These are phyloP conservation scores for Periplaneta americana DNA, from an alignment of 1,140 invertebrate genomes.

Conservation along the genomic window DNA sequence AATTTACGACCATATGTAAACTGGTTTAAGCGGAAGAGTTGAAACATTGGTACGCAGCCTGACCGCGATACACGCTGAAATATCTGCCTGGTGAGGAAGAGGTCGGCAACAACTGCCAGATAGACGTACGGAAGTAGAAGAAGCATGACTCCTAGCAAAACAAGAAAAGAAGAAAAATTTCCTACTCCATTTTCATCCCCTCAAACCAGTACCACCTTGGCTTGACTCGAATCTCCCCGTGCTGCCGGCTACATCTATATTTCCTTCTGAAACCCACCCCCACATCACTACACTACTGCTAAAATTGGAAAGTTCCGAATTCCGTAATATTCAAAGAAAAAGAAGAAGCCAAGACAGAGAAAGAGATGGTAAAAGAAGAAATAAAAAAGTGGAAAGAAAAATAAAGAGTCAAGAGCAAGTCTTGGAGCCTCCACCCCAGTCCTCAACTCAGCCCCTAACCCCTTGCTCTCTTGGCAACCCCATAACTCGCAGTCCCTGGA, in stretches of 20 bases:
- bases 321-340: slow-evolving; percentile 11
- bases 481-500: not conserved
- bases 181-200: not conserved
- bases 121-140: not conserved
- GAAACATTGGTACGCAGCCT: not conserved
- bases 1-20: not conserved
- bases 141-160: not conserved
- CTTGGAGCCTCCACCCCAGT: not conserved
- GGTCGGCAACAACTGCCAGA: not conserved
- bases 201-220: not conserved
- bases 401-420: not conserved
- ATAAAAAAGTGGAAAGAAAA: not conserved
- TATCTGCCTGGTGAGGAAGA: not conserved
- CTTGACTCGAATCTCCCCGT: not conserved
- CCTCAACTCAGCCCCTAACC: not conserved
- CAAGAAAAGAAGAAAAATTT: not conserved
- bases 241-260: slow-evolving; percentile 5
- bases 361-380: not conserved
- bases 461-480: not conserved
- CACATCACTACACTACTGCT: not conserved
- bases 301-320: slow-evolving; percentile 17
- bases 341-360: not conserved
- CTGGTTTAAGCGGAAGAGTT: not conserved
- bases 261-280: not conserved
- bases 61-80: not conserved